Conservation (phyloP, 2,888 invertebrate species). For the Mesorhabditis sp. region DNA sequence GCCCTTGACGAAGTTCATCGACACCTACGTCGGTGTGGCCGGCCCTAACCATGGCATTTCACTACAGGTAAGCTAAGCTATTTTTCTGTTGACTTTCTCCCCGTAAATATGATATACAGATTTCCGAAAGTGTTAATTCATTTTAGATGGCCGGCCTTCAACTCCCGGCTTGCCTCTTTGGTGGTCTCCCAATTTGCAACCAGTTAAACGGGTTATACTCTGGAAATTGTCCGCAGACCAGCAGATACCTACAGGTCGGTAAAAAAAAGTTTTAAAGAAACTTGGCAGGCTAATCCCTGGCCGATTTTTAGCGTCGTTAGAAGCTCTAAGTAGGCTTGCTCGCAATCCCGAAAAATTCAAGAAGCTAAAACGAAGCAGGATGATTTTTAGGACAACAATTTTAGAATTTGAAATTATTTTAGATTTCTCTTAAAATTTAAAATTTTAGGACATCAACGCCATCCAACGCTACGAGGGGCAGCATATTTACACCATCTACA, state of each 20-base stretch:
- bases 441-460: conserved; percentile 48
- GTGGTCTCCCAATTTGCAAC: conserved; percentile 41
- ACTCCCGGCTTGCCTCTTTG: conserved; percentile 51
- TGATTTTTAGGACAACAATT: no score
- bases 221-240: conserved; percentile 51
- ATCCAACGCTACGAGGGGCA: conserved; percentile 49
- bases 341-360: no score
- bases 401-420: no score
- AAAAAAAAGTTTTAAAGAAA: conserved; percentile 6
- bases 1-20: conserved; percentile 46
- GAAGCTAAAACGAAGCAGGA: no score
- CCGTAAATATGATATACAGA: not conserved
- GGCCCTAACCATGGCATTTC: conserved; percentile 56
- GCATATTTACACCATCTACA: conserved; percentile 49
- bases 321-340: no score
- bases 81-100: not conserved
- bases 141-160: conserved; percentile 41
- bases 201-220: conserved; percentile 51
- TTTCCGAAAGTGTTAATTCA: not conserved
- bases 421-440: no score
- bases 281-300: not conserved
- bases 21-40: conserved; percentile 55
- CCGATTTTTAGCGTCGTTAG: no score
- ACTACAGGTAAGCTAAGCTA: conserved; percentile 33
- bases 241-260: conserved; percentile 45